Base-by-base conservation (phyloP, 2,113 vertebrate genomes). In the Guaruba guarouba region DNA sequence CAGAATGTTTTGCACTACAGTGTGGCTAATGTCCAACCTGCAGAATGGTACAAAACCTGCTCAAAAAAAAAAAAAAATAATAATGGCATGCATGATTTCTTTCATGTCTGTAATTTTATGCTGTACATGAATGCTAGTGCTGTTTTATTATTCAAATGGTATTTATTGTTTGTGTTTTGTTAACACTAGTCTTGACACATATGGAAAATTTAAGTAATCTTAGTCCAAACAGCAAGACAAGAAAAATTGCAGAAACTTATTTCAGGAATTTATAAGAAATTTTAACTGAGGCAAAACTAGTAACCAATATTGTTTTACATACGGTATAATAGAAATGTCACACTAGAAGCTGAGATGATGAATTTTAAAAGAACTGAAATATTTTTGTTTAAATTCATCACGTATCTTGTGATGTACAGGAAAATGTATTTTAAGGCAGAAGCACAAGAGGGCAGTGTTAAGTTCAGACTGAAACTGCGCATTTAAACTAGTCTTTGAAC, bases 371-470 rank as follows among this genome's bases (percentile, higher is more conserved):
- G 16, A 67, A 46, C 3, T 31, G 24, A 51, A 64, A 57, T 61
- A 19, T 23, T 85, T 52, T 73, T 76, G 3, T 68, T 89, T 19
- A 43, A 78, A 41, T 33, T 92, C 0, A 31, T 46, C 27, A 7
- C 54, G 13, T 51, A 35, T 43, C 4, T 88, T 35, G 9, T 51
- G 11, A 8, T 66, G 55, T 54, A n/a, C 59, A 75, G 11, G 37
- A 76, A 66, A 55, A 80, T 71, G 51, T 71, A 46, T 94, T 96
- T 74, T 88, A 82, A 82, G 33, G 29, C 55, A 95, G 52, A 75
- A 66, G 46, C 97, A 96, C 94, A 91, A 93, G 97, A 96, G 96
- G 96, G 95, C 96, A 97, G 93, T 95, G 54, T 97, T 95, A 80
- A 90, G 88, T 95, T 93, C 96, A 70, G n/a, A 41, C 94, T 96